These are phyloP conservation scores for Harpalus rubripes DNA, from an alignment of 2,888 invertebrate species.

Conservation along the genomic window DNA sequence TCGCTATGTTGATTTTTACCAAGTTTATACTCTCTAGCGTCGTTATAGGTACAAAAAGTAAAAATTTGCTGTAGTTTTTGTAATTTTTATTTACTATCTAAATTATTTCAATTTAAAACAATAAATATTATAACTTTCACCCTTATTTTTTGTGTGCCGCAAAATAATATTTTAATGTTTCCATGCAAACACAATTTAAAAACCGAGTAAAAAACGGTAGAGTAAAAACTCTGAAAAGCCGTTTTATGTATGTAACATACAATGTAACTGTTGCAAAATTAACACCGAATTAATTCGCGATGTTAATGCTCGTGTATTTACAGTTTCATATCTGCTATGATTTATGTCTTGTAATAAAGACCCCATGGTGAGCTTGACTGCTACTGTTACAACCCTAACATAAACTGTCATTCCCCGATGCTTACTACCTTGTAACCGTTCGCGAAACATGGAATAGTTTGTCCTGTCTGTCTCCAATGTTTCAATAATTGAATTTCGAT, in stretches of 20 bases:
- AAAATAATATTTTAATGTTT: too few relatives aligned
- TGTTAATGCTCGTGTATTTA: conserved; percentile 30
- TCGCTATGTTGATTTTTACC: too few relatives aligned
- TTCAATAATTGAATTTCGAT: conserved; percentile 45
- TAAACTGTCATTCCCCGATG: conserved; percentile 46
- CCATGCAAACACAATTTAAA: neutral
- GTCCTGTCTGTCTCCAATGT: conserved; percentile 41
- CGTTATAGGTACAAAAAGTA: too few relatives aligned
- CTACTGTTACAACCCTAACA: conserved; percentile 8
- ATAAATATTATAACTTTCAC: too few relatives aligned
- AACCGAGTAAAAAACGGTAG: neutral
- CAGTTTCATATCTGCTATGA: conserved; percentile 25
- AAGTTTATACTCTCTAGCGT: too few relatives aligned
- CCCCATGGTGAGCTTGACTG: conserved; percentile 12
- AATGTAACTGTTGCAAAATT: neutral
- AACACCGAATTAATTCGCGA: neutral
- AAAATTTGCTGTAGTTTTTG: too few relatives aligned
- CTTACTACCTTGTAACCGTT: conserved; percentile 6
- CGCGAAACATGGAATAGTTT: conserved; percentile 29
- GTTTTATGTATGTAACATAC: neutral
- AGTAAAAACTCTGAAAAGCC: too few relatives aligned
- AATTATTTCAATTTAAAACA: too few relatives aligned
- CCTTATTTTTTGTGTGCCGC: too few relatives aligned
- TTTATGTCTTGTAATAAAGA: conserved; percentile 31
- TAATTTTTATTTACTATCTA: too few relatives aligned